Percentiles rank a stretch among this genome's conserved stretches.
These are phyloP conservation scores for Phallusia fumigata DNA, from an alignment of 23 tunicate species.

Conservation along the genomic window DNA sequence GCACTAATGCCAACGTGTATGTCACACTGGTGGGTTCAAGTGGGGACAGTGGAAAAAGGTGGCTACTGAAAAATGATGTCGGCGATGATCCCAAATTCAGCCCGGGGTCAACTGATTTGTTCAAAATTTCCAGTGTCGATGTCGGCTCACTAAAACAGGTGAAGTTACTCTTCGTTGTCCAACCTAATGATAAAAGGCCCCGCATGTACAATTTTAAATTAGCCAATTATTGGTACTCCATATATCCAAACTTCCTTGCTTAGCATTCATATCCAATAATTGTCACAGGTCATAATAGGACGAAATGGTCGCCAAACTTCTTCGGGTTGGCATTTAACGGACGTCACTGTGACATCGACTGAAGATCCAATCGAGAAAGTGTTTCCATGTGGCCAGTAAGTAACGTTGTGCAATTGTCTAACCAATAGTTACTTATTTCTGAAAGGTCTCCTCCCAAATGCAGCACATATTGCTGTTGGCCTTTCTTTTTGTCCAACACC, in stretches of 20 bases:
- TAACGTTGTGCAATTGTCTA: background rate
- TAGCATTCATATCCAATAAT: background rate
- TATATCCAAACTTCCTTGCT: background rate
- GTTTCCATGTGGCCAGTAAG: conserved; percentile 66
- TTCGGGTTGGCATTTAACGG: conserved; percentile 68
- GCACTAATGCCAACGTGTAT: conserved; percentile 72
- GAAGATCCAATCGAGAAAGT: conserved; percentile 18
- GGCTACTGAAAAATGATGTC: conserved; percentile 53
- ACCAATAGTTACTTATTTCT: too few species aligned
- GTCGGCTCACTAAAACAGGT: conserved; percentile 76
- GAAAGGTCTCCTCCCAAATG: background rate
- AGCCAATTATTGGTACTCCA: background rate
- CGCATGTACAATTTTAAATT: background rate
- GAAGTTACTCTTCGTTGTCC: background rate
- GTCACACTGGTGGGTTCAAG: conserved; percentile 46
- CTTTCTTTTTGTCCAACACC: background rate
- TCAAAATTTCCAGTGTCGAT: conserved; percentile 19
- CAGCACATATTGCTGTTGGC: background rate
- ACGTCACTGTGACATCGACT: conserved; percentile 68
- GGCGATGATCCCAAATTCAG: conserved; percentile 30
- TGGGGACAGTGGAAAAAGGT: conserved; percentile 80
- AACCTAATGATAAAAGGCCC: background rate
- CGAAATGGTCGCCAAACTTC: conserved; percentile 75
- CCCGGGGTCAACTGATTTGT: conserved; percentile 39
- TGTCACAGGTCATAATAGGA: conserved; percentile 63